A percentile compares a stretch with the other conserved stretches of the same genome.
Evolutionary conservation across 2,888 invertebrate species (phyloP).

Genomic region (Alsophila aescularia): DNA sequence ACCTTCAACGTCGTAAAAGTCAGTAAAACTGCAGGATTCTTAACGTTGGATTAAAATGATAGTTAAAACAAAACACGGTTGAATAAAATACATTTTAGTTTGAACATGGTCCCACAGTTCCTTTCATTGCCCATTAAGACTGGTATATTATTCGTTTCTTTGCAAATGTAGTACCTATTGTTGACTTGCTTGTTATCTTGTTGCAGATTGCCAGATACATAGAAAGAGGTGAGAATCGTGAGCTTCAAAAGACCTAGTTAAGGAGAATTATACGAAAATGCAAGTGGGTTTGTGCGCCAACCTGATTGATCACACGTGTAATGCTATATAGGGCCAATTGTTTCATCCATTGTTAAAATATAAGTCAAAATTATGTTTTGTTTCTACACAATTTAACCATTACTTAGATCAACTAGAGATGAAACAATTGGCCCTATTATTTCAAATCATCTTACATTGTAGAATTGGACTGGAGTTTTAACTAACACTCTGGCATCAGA

Average conservation of each 20-base stretch:
- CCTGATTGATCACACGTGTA: constrained; percentile 12
- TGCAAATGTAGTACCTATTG: constrained; percentile 66
- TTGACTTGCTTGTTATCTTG: constrained; percentile 62
- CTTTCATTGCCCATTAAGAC: constrained; percentile 11
- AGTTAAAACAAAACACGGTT: background rate
- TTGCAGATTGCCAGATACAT: constrained; percentile 66
- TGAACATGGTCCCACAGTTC: constrained; percentile 1
- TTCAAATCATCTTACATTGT: too few species aligned
- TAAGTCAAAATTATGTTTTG: too few species aligned
- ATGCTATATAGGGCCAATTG: too few species aligned
- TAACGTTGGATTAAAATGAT: background rate
- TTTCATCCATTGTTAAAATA: too few species aligned
- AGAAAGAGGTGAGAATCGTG: constrained; percentile 33
- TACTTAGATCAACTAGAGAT: too few species aligned
- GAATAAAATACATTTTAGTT: background rate
- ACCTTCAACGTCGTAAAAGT: constrained; percentile 12
- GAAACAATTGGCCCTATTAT: too few species aligned
- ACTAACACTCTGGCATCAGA: too few species aligned
- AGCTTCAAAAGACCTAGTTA: constrained; percentile 17
- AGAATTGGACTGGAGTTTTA: too few species aligned
- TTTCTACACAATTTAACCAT: too few species aligned
- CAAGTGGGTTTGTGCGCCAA: constrained; percentile 14
- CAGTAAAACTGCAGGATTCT: background rate
- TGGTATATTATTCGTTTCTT: constrained; percentile 47
- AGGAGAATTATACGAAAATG: constrained; percentile 20